Percentiles rank a stretch among this genome's conserved stretches.
Evolutionary conservation across 1,140 invertebrate genomes (phyloP).

Genomic region (Atopsyche davidsoni): DNA sequence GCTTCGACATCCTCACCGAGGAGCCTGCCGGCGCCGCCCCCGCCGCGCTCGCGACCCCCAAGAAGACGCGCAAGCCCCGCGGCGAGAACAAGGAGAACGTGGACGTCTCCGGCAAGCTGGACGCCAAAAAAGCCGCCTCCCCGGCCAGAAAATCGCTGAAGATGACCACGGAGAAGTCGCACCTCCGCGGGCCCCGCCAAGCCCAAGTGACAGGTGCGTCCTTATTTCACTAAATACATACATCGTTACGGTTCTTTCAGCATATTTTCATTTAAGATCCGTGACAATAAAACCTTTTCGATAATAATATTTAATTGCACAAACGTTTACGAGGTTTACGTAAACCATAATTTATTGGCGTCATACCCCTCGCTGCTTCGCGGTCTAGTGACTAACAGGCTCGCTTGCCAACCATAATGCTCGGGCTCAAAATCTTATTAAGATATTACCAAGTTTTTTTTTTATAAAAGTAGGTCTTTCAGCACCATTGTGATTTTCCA

Average conservation of each 20-base stretch:
- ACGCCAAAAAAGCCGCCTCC: background rate
- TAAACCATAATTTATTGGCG: too few relatives aligned
- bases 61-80: slow-evolving; percentile 1
- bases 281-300: too few relatives aligned
- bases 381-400: too few relatives aligned
- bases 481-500: too few relatives aligned
- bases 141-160: slow-evolving; percentile 22
- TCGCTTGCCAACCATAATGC: too few relatives aligned
- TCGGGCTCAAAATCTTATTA: too few relatives aligned
- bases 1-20: slow-evolving; percentile 23
- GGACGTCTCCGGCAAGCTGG: background rate
- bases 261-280: background rate
- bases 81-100: slow-evolving; percentile 22
- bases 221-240: background rate
- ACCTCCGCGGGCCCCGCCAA: slow-evolving; percentile 21
- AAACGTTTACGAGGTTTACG: too few relatives aligned
- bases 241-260: background rate
- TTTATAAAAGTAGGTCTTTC: too few relatives aligned
- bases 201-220: slow-evolving; percentile 24
- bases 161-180: slow-evolving; percentile 18
- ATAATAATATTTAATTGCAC: too few relatives aligned
- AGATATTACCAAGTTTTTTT: too few relatives aligned
- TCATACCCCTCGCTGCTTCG: too few relatives aligned
- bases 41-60: background rate
- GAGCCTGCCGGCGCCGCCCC: background rate